These are phyloP conservation scores for Eretmochelys imbricata DNA, from an alignment of 2,113 vertebrate species.

Conservation along the genomic window DNA sequence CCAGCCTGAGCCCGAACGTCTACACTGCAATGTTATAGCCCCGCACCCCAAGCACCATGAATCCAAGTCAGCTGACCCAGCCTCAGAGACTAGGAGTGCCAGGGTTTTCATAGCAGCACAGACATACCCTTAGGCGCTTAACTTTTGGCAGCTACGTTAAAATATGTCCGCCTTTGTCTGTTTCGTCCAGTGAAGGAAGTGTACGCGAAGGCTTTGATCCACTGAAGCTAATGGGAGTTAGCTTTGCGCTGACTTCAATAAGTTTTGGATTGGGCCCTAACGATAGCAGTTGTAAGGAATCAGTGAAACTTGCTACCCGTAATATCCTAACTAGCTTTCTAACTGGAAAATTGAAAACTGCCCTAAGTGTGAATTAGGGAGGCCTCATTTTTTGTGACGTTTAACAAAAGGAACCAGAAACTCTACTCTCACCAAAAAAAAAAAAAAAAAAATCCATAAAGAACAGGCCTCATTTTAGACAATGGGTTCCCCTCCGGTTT, in stretches of 20 bases:
- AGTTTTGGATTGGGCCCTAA: background rate
- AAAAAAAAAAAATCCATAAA: slow-evolving; percentile 28
- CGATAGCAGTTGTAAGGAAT: background rate
- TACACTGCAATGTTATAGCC: background rate
- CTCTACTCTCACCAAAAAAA: background rate
- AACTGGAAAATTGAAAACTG: slow-evolving; percentile 6
- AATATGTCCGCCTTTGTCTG: background rate
- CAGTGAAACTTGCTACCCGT: background rate
- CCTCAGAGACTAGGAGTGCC: background rate
- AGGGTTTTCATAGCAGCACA: background rate
- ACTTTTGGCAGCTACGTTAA: background rate
- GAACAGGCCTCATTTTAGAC: slow-evolving; percentile 9
- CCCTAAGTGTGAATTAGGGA: background rate
- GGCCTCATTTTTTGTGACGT: background rate
- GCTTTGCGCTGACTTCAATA: background rate
- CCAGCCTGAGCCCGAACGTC: background rate
- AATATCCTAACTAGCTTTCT: background rate
- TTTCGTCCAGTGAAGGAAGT: background rate
- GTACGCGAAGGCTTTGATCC: background rate
- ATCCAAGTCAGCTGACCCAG: background rate
- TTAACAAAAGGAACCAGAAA: background rate
- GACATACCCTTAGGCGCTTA: background rate
- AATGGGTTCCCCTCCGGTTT: background rate
- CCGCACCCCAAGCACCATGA: background rate
- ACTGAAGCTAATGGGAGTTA: background rate